Conservation (phyloP, 2,888 invertebrate species). For the Tetragonula carbonaria region DNA sequence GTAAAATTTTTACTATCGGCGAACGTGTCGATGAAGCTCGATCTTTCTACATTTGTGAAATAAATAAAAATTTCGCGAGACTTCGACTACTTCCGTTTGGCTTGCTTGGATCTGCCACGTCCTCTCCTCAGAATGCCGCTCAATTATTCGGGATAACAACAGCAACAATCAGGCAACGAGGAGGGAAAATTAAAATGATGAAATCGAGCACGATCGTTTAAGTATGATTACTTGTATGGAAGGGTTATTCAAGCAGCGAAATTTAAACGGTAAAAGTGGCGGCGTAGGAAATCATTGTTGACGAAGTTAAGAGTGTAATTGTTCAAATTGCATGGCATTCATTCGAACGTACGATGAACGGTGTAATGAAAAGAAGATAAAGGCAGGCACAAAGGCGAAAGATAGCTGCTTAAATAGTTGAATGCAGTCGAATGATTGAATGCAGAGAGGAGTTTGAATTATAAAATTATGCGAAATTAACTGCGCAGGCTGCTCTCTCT, state of each 20-base stretch:
- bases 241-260: background rate
- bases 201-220: background rate
- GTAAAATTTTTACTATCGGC: too few species aligned
- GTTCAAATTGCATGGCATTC: background rate
- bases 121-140: too few species aligned
- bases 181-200: background rate
- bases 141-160: too few species aligned
- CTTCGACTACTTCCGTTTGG: too few species aligned
- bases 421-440: background rate
- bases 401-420: background rate
- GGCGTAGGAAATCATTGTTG: background rate
- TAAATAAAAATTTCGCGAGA: too few species aligned
- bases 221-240: background rate
- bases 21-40: too few species aligned
- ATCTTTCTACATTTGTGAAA: too few species aligned
- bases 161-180: background rate
- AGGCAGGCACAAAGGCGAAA: background rate
- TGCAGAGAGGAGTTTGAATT: background rate
- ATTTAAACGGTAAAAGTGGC: slow-evolving; percentile 2
- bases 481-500: background rate
- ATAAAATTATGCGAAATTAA: background rate
- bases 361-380: slow-evolving; percentile 5
- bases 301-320: slow-evolving; percentile 5
- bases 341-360: background rate
- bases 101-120: too few species aligned